These are phyloP conservation scores for Pangasius krempfi DNA, from an alignment of 2,797 vertebrate species.

Conservation along the genomic window DNA sequence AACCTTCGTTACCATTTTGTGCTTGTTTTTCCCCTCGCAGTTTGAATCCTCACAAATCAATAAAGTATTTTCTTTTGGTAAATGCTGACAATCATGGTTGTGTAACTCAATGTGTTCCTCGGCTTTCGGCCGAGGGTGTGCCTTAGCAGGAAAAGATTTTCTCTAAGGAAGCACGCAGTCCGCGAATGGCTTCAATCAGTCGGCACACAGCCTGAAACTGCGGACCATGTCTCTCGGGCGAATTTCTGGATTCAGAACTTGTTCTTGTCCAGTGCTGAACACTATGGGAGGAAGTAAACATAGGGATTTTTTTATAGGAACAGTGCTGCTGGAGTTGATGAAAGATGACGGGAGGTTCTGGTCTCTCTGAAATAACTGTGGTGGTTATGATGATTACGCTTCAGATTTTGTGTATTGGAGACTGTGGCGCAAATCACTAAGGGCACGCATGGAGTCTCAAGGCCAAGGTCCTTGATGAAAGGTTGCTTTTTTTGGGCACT, in stretches of 20 bases:
- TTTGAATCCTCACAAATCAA: constrained; percentile 47
- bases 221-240: constrained; percentile 47
- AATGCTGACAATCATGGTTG: background rate
- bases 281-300: constrained; percentile 50
- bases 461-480: constrained; percentile 25
- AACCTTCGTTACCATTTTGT: constrained; percentile 19
- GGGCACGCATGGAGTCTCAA: constrained; percentile 7
- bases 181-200: constrained; percentile 49
- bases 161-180: constrained; percentile 30
- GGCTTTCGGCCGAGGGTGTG: constrained; percentile 14
- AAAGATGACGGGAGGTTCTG: constrained; percentile 58
- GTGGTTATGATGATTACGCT: constrained; percentile 60
- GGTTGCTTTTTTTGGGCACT: constrained; percentile 13
- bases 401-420: constrained; percentile 53
- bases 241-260: constrained; percentile 59
- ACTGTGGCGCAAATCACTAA: constrained; percentile 45
- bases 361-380: constrained; percentile 52
- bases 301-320: constrained; percentile 52
- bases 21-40: constrained; percentile 34
- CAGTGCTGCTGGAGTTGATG: constrained; percentile 62
- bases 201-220: constrained; percentile 57
- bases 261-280: constrained; percentile 58
- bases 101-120: constrained; percentile 29
- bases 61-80: constrained; percentile 50
- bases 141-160: constrained; percentile 33